Conservation (phyloP, 2,113 vertebrate species). For the Larimichthys crocea region DNA sequence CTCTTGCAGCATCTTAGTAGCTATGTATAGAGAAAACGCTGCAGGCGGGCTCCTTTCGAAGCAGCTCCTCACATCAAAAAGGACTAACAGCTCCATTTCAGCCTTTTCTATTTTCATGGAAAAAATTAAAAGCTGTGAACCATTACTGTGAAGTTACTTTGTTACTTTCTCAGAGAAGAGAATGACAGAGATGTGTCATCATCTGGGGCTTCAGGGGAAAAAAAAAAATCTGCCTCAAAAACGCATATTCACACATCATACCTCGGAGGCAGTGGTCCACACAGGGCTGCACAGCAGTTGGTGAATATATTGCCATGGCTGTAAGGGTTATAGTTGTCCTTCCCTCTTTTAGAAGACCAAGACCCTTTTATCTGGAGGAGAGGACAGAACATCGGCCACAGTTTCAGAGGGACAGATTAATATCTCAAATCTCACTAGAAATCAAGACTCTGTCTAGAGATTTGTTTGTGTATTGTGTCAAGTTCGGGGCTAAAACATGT, state of each 20-base stretch:
- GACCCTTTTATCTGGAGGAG: conserved; percentile 96
- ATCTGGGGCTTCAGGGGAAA: neutral
- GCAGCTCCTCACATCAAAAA: conserved; percentile 56
- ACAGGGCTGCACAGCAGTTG: conserved; percentile 97
- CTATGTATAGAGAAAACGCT: conserved; percentile 59
- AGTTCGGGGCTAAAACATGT: neutral
- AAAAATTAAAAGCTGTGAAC: conserved; percentile 25
- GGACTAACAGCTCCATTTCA: conserved; percentile 45
- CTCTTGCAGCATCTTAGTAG: conserved; percentile 34
- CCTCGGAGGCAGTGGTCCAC: conserved; percentile 96
- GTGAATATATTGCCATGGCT: conserved; percentile 96
- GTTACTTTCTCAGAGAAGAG: neutral
- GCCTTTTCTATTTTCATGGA: conserved; percentile 4
- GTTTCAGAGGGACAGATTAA: conserved; percentile 14
- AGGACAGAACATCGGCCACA: conserved; percentile 29
- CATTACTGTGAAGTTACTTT: neutral
- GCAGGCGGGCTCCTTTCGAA: conserved; percentile 57
- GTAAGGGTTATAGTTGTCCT: conserved; percentile 99
- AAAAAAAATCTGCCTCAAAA: conserved; percentile 1
- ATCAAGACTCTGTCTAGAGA: neutral
- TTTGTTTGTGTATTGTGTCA: conserved; percentile 3
- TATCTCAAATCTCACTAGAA: neutral
- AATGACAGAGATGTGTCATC: conserved; percentile 1
- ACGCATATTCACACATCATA: conserved; percentile 73
- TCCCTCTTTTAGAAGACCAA: conserved; percentile 98